Evolutionary conservation across 2,797 vertebrate genomes (phyloP).

Genomic region (Enteromius mattozi): DNA sequence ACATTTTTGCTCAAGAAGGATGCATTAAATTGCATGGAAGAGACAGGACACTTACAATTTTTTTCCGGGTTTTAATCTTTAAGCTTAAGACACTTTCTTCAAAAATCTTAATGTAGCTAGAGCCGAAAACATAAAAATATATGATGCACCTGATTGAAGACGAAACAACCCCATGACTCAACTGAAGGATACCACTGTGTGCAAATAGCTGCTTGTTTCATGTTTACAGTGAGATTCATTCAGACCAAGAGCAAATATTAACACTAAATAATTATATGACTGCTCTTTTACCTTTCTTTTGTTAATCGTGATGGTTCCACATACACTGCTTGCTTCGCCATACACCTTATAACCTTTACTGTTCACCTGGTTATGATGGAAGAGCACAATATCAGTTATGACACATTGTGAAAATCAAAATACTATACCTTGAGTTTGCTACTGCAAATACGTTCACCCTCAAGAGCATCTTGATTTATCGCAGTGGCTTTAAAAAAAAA

Average conservation of each 20-base stretch:
- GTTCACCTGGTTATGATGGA: constrained; percentile 83
- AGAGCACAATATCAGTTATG: neutral
- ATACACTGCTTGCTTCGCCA: constrained; percentile 95
- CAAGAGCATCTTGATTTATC: neutral
- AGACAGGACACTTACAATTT: neutral
- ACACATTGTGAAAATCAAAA: neutral
- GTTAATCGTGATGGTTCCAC: constrained; percentile 96
- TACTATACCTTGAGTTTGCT: neutral
- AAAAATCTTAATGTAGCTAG: neutral
- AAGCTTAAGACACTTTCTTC: neutral
- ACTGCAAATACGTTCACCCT: neutral
- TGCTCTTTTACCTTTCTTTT: constrained; percentile 86
- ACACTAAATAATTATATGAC: neutral
- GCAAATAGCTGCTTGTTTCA: neutral
- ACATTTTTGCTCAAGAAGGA: neutral
- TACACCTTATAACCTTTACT: constrained; percentile 98
- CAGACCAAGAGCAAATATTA: neutral
- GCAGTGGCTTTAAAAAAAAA: neutral
- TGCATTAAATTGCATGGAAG: neutral
- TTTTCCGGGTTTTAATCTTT: neutral
- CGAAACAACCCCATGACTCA: neutral
- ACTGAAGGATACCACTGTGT: neutral
- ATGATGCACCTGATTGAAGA: neutral
- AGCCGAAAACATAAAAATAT: neutral
- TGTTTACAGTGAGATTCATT: neutral